Evolutionary conservation across 2,888 invertebrate genomes (phyloP), one percentile per base, ranked within the genome.

Genomic region (Nephrocerus scutellatus): DNA sequence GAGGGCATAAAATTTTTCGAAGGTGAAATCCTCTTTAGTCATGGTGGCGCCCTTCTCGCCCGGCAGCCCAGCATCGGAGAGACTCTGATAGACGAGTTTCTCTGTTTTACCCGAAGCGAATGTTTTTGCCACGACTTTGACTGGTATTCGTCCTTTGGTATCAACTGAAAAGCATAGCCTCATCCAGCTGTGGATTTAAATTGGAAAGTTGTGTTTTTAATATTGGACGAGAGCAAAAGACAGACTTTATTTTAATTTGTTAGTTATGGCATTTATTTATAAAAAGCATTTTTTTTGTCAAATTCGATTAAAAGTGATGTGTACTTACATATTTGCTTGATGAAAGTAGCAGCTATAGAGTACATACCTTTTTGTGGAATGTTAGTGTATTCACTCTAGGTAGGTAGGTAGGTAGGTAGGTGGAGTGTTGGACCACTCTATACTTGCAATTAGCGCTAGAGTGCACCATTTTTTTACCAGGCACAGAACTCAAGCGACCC

Each of bases 81-180:
- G 76, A 68, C 91, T 92, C 64, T 97, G 95, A 73, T 96, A 96
- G 22, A 98, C 92, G 65, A 96, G 76, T 70, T 93, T 96, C 71
- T 98, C 98, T 5, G 96, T 95, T 74, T 95, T 95, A 32, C 98
- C 98, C n/a, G 97, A 97, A 3, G 97, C 96, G 72, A 98, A 98
- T 41, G 97, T 98, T 62, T 91, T 77, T 38, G 95, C 92, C 22
- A 98, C 86, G 33, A 92, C 89, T 73, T 92, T 89, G 3, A 97
- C 93, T 3, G 97, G 96, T 40, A 98, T 95, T 71, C 93, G 92
- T 24, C 93, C 91, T 60, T 84, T 84, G 23, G 88, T 84, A 65
- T 97, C 96, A 38, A 91, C 89, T 56, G 87, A 77, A 73, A 96
- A 90, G 46, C 91, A 85, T 34, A 98, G 76, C 46, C 95, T 83